Conservation (phyloP, 2,797 vertebrate genomes). For the Nyctibius grandis region DNA sequence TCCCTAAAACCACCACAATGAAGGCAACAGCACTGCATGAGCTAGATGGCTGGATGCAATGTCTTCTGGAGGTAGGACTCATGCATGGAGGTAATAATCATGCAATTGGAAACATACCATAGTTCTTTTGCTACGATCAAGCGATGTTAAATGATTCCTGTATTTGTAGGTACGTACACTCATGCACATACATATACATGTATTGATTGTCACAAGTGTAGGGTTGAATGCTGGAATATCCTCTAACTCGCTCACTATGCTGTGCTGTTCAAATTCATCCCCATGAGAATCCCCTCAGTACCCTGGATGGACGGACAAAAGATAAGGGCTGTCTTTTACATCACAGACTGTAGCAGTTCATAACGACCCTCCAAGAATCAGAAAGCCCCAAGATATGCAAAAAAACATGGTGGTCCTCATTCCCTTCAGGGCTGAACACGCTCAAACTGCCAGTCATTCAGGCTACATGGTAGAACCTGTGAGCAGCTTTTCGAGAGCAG, state of each 20-base stretch:
- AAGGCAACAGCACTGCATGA: not conserved
- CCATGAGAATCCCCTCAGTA: too few species aligned
- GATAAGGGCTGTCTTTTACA: not conserved
- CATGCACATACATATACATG: fast-evolving
- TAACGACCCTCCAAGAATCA: not conserved
- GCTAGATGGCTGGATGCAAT: too few species aligned
- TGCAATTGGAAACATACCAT: fast-evolving
- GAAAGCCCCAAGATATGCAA: not conserved
- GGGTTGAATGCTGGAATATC: not conserved
- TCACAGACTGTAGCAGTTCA: not conserved
- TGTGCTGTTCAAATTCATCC: fast-evolving
- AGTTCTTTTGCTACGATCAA: fast-evolving
- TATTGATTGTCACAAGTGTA: not conserved
- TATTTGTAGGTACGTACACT: fast-evolving
- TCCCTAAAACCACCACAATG: not conserved
- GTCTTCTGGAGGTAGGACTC: not conserved
- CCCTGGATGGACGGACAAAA: not conserved
- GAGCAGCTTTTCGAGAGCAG: not conserved
- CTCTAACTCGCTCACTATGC: not conserved
- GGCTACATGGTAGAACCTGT: not conserved
- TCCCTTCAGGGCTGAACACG: not conserved
- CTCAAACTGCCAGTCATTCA: not conserved
- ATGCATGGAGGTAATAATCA: not conserved
- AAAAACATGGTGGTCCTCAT: not conserved
- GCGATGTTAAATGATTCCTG: not conserved